Evolutionary conservation across 2,888 invertebrate genomes (phyloP).

Genomic region (Zhuqinia jingwanae): DNA sequence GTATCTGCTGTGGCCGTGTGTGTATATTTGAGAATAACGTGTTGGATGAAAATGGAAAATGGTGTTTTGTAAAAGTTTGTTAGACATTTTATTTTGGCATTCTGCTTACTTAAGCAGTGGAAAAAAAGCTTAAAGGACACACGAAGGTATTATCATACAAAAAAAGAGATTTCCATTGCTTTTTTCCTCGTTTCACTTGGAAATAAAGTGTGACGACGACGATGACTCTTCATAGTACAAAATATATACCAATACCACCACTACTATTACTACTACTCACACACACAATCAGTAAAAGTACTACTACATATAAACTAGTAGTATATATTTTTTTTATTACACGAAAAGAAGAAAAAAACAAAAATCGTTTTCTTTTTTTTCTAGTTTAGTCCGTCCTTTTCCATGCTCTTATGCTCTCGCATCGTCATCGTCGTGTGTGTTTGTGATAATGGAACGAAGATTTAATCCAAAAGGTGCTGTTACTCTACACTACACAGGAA

Average conservation of each 20-base stretch:
- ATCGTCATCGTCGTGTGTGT: too few species aligned
- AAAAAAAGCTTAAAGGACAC: constrained; percentile 35
- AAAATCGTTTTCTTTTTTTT: constrained; percentile 28
- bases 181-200: constrained; percentile 17
- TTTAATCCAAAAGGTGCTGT: constrained; percentile 67
- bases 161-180: constrained; percentile 22
- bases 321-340: constrained; percentile 28
- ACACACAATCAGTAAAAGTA: neutral
- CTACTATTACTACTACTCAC: neutral
- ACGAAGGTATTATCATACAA: constrained; percentile 49
- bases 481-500: too few species aligned
- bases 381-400: constrained; percentile 53
- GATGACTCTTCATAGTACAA: constrained; percentile 44
- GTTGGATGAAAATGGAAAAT: neutral
- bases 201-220: too few species aligned
- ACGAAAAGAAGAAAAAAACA: too few species aligned
- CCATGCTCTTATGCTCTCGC: constrained; percentile 56
- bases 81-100: constrained; percentile 14
- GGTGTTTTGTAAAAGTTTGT: neutral
- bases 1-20: too few species aligned
- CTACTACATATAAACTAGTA: neutral
- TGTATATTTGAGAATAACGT: neutral
- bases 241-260: neutral
- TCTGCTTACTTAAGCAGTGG: constrained; percentile 37
- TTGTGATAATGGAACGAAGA: constrained; percentile 60